Base-by-base conservation (phyloP, 1,140 invertebrate species). In the Leguminivora glycinivorella region DNA sequence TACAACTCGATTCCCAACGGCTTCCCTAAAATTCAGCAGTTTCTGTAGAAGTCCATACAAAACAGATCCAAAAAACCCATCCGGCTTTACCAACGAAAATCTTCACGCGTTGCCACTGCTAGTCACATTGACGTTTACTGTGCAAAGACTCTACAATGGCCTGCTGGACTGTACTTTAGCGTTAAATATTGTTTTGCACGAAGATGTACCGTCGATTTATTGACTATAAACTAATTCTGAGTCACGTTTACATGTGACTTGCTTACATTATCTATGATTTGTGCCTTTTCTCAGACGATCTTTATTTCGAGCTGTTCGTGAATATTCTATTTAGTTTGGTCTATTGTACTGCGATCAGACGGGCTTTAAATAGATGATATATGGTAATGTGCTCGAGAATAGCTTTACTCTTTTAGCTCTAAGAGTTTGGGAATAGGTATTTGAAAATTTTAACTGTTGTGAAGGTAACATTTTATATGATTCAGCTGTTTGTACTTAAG, bases 171-270 rank as follows among this genome's bases (percentile, higher is more conserved):
- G 26, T 31, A 63, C 58, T 14, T 63, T 29, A n/a, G 26, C 58
- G 25, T 63, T 63, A 63, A 31, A 63, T 63, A 63, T 63, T 63
- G 29, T 63, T 31, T 25, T 29, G 22, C 56, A n/a, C 56, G 67
- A 70, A 72, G 63, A 70, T 68, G 76, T 76, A 72, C 74, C 56
- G 25, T 40, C 71, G 58, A 81, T 78, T 78, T 78, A 78, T 81
- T 72, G 75, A 26, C 75, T 72, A 78, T 78, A 78, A 78, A 78
- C 73, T 58, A 69, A 67, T 72, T 71, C 72, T 68, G 67, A 68
- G 68, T 63, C 68, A 66, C 63, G 70, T 70, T 70, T 22, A 52
- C 47, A 74, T 70, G 73, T 70, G 43, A 72, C 58, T 63, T 68
- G 70, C 68, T 69, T 40, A 68, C 67, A 63, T 63, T 63, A 29